Evolutionary conservation across 1,140 invertebrate genomes (phyloP).

Genomic region (Eueides isabella): DNA sequence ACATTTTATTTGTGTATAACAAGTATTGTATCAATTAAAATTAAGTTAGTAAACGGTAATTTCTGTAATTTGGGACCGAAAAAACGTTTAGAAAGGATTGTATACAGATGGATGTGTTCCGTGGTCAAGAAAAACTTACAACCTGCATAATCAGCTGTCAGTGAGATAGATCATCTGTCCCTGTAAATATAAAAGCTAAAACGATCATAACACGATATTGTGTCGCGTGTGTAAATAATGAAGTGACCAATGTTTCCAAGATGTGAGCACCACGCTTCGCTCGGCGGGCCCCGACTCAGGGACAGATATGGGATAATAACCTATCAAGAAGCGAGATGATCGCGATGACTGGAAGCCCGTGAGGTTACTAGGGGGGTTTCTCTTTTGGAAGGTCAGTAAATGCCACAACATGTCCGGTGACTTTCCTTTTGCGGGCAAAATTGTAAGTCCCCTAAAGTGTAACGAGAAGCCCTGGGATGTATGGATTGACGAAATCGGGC

Average conservation of each 20-base stretch:
- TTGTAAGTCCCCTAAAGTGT: slow-evolving; percentile 75
- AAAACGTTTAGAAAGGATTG: slow-evolving; percentile 61
- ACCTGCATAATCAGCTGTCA: slow-evolving; percentile 83
- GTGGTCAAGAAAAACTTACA: slow-evolving; percentile 80
- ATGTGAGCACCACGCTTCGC: slow-evolving; percentile 60
- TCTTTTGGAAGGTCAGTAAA: slow-evolving; percentile 52
- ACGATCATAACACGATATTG: slow-evolving; percentile 76
- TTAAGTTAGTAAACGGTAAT: slow-evolving; percentile 59
- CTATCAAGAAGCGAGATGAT: slow-evolving; percentile 68
- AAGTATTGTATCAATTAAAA: slow-evolving; percentile 73
- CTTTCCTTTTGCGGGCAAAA: slow-evolving; percentile 66
- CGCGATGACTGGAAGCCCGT: slow-evolving; percentile 69
- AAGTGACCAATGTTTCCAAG: slow-evolving; percentile 56
- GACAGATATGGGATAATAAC: slow-evolving; percentile 81
- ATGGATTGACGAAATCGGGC: slow-evolving; percentile 78
- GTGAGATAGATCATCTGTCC: slow-evolving; percentile 82
- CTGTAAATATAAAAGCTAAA: slow-evolving; percentile 82
- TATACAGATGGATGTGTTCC: slow-evolving; percentile 76
- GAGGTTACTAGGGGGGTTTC: slow-evolving; percentile 56
- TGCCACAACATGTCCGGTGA: slow-evolving; percentile 72
- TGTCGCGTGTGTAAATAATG: slow-evolving; percentile 62
- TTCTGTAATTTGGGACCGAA: slow-evolving; percentile 54
- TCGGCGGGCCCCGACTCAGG: slow-evolving; percentile 51
- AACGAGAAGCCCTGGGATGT: slow-evolving; percentile 81
- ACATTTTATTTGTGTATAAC: slow-evolving; percentile 71